phyloP scores from a whole-genome alignment of 2,888 invertebrate genomes.

The Nephrotoma appendiculata region DNA sequence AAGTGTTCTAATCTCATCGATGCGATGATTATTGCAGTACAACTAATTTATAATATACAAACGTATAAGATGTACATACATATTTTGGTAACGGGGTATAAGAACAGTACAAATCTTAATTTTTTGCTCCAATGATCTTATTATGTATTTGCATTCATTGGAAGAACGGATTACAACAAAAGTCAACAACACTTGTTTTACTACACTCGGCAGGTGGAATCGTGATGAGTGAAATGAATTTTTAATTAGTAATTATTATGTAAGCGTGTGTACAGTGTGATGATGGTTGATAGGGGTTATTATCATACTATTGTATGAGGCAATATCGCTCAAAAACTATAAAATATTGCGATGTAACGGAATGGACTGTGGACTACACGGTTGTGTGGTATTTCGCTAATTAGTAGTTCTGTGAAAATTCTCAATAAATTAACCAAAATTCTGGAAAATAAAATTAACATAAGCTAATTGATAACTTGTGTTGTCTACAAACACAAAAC shows the following conservation, averaged over 20 bases:
- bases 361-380: not conserved
- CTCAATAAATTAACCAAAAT: not conserved
- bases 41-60: not conserved
- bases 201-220: not conserved
- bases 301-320: not conserved
- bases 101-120: not conserved
- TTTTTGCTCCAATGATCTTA: not conserved
- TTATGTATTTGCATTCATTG: not conserved
- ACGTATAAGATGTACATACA: not conserved
- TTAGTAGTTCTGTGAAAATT: not conserved
- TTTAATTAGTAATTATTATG: not conserved
- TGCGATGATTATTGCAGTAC: not conserved
- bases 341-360: not conserved
- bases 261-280: not conserved
- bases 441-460: not conserved
- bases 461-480: not conserved
- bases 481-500: not conserved
- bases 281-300: not conserved
- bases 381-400: not conserved
- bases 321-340: not conserved
- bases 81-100: not conserved
- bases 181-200: not conserved
- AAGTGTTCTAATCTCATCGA: not conserved
- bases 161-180: not conserved
- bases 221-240: not conserved